Evolutionary conservation across 2,113 vertebrate genomes (phyloP), one percentile per base, ranked within the genome.

Genomic region (Lanius ludovicianus): DNA sequence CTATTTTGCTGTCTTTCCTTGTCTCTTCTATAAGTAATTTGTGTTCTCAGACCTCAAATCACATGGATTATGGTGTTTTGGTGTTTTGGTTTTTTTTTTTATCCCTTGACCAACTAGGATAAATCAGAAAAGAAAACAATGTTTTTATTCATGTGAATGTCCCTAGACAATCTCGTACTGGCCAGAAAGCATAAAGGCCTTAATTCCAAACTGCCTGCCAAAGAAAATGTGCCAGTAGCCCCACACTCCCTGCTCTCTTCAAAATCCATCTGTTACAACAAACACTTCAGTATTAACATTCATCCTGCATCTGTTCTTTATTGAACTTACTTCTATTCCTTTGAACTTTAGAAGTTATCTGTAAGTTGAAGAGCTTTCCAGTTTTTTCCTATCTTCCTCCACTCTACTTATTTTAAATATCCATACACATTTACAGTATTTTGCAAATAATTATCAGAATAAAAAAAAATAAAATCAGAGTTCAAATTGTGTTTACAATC

Each of bases 231-330:
- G 28, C 37, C 53, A 49, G 17, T 10, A 83, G 20, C 31, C 71
- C 42, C 47, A 49, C 28, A 65, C 6, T 80, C 50, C 79, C 86
- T 74, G 21, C 18, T 88, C 20, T 65, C 90, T 84, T 94, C 63
- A 92, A 93, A 95, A 88, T 83, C 68, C 59, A 69, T 91, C 87
- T 93, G 77, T 53, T 93, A 33, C 14, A 94, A 65, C 25, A 79
- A 85, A 39, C 10, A 70, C 22, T 73, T 20, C 33, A 65, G 22
- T 4, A 1, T 73, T 83, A 85, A 44, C 37, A 79, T 78, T 69
- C 25, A 65, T 65, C 77, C 28, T 83, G 41, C 33, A 65, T 91
- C 65, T 85, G 19, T 74, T 88, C 74, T n/a, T 76, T 59, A 42
- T 13, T 65, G 41, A 76, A 82, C 14, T 71, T 55, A n/a, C 4